phyloP scores from a whole-genome alignment of 2,113 vertebrate genomes.

The Oenanthe melanoleuca region DNA sequence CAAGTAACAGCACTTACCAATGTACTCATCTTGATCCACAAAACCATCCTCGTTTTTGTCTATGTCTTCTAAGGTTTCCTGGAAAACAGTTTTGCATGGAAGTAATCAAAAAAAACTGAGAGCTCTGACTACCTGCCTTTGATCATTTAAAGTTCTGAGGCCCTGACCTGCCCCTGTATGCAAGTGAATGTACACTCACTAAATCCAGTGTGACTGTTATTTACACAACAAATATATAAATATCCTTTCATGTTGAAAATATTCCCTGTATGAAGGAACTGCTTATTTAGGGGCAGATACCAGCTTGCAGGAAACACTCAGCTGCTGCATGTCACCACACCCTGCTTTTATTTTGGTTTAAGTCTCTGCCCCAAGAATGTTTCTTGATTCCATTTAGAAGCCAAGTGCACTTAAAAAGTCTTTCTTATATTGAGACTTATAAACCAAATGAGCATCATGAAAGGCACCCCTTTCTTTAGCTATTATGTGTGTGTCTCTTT shows the following conservation, averaged over 20 bases:
- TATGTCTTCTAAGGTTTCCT: conserved; percentile 98
- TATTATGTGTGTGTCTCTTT: background rate
- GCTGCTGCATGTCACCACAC: background rate
- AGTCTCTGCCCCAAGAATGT: background rate
- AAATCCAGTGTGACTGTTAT: background rate
- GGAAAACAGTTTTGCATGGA: conserved; percentile 39
- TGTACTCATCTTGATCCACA: conserved; percentile 96
- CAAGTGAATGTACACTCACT: background rate
- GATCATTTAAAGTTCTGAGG: background rate
- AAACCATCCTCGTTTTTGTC: conserved; percentile 94
- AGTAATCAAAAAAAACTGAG: background rate
- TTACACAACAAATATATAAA: background rate
- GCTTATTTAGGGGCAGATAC: background rate
- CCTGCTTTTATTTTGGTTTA: background rate
- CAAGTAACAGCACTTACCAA: conserved; percentile 78
- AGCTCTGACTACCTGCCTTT: background rate
- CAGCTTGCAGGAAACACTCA: background rate
- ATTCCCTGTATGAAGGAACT: background rate
- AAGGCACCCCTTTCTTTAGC: background rate
- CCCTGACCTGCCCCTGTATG: background rate
- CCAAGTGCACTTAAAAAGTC: background rate
- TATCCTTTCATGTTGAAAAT: background rate
- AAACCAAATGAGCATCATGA: background rate
- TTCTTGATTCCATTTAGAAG: background rate
- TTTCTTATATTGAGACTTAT: background rate